A percentile compares a stretch with the other conserved stretches of the same genome.
phyloP scores from a whole-genome alignment of 2,113 vertebrate species.

The Tachycineta bicolor region DNA sequence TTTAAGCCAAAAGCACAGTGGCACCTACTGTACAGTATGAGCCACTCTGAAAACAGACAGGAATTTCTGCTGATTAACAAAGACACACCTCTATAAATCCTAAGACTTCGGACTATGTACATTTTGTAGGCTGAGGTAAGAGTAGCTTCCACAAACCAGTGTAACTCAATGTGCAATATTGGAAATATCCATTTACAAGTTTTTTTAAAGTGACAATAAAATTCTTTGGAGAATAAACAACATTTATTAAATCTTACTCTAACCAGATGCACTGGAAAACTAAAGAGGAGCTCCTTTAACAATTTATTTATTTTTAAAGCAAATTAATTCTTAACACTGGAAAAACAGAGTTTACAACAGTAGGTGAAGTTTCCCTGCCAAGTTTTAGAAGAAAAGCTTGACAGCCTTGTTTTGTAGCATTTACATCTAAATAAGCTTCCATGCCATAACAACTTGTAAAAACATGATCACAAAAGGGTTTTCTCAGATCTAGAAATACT shows the following conservation, averaged over 20 bases:
- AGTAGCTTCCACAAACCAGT: neutral
- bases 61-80: neutral
- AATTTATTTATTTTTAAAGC: neutral
- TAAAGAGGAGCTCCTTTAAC: neutral
- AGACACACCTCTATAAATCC: neutral
- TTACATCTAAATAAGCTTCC: conserved; percentile 40
- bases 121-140: neutral
- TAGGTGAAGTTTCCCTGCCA: neutral
- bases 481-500: conserved; percentile 35
- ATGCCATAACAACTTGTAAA: conserved; percentile 25
- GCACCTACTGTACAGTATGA: neutral
- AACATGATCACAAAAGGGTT: conserved; percentile 26
- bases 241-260: neutral
- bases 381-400: conserved; percentile 28
- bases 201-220: neutral
- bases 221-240: neutral
- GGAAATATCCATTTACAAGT: neutral
- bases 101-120: neutral
- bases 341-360: neutral
- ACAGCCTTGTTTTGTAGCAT: neutral
- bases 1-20: neutral
- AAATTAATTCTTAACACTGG: conserved; percentile 6
- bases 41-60: neutral
- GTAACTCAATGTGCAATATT: neutral
- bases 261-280: neutral